Conservation (phyloP, 2,888 invertebrate genomes). For the Xanthorhoe designata region DNA sequence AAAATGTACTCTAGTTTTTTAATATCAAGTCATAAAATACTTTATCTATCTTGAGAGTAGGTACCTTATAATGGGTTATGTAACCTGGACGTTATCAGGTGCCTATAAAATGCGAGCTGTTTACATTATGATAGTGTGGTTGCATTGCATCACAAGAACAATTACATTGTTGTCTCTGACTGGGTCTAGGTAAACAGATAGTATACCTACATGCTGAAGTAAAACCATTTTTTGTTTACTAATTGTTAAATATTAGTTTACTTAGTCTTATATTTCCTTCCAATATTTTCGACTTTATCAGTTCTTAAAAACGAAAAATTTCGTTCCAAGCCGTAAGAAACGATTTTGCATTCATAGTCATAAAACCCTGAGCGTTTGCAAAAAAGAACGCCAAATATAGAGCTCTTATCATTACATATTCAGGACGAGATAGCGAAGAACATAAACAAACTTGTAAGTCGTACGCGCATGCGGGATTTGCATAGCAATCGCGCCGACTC, state of each 20-base stretch:
- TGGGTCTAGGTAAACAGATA: neutral
- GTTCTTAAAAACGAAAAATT: neutral
- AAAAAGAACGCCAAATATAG: slow-evolving; percentile 15
- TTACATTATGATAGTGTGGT: slow-evolving; percentile 24
- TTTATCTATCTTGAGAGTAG: neutral
- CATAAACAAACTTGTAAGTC: slow-evolving; percentile 43
- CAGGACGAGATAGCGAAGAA: slow-evolving; percentile 41
- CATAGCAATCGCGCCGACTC: slow-evolving; percentile 49
- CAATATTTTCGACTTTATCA: too few relatives aligned
- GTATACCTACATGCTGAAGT: too few relatives aligned
- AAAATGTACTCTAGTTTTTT: neutral
- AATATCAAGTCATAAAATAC: neutral
- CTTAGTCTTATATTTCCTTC: too few relatives aligned
- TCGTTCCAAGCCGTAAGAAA: neutral
- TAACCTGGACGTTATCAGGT: slow-evolving; percentile 28
- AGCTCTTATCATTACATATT: slow-evolving; percentile 38
- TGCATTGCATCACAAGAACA: slow-evolving; percentile 19
- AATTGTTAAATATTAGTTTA: too few relatives aligned
- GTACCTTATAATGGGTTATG: slow-evolving; percentile 26
- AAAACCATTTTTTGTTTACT: too few relatives aligned
- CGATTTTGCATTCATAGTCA: neutral
- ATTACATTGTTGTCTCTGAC: slow-evolving; percentile 14
- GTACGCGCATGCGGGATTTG: slow-evolving; percentile 47
- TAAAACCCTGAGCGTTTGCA: slow-evolving; percentile 6
- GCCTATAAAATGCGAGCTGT: slow-evolving; percentile 15